Evolutionary conservation across 2,797 vertebrate genomes (phyloP), one percentile per base, ranked within the genome.

Genomic region (Esox masquinongy): DNA sequence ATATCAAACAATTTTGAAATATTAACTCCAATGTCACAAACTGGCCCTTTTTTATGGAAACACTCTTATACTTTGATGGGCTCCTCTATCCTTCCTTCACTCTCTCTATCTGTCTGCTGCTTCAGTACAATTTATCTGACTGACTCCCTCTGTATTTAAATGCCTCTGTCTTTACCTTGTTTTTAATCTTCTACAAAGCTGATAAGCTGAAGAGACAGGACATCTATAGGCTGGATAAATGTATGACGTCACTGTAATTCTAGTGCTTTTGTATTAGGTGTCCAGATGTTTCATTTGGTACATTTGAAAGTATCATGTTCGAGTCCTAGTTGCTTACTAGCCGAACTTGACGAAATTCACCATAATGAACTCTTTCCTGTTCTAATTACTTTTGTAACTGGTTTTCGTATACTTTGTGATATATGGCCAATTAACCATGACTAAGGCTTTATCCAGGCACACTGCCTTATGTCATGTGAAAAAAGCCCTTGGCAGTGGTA

Each of bases 111-210:
- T 31, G 9, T 26, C 4, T 1, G 7, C 70, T 47, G 59, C 31
- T 43, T 36, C 49, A 29, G 51, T 59, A 34, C 49, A 29, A 69
- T 61, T n/a, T n/a, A 59, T 68, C 36, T 15, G 24, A 68, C 31
- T 56, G 53, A 43, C 19, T 50, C 24, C 6, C 50, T 53, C 53
- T 17, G 49, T n/a, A 26, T 61, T 29, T 51, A 31, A 49, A 73
- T 22, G 53, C 43, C 34, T 14, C 73, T 12, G 63, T 36, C 5
- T 56, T 61, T 47, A 76, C 72, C 72, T 70, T 29, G n/a, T 49
- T 17, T 63, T 3, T 71, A 71, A 51, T 66, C 59, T 47, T 47
- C 5, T 49, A 26, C 47, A 79, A 74, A 74, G 39, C 77, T 39
- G 50, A 11, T 24, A 14, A 39, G 26, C 51, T 51, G 22, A 50